Evolutionary conservation across 2,888 invertebrate genomes (phyloP).

Genomic region (Neocrepidodera transversa): DNA sequence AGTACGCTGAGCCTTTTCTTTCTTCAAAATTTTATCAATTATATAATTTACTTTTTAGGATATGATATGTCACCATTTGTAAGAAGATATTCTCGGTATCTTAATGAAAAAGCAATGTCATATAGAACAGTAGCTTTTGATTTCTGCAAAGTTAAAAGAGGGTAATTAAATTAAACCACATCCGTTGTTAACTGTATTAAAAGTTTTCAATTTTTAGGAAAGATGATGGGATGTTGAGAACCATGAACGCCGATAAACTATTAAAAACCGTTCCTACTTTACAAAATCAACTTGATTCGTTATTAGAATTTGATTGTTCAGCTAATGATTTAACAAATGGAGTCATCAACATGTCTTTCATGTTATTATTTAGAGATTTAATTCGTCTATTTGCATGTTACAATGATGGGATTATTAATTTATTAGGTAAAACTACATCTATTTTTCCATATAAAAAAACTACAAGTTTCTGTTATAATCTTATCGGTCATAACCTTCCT

Average conservation of each 20-base stretch:
- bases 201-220: slow-evolving; percentile 78
- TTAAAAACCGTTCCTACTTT: slow-evolving; percentile 95
- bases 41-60: slow-evolving; percentile 40
- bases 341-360: slow-evolving; percentile 83
- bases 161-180: too few relatives aligned
- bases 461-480: too few relatives aligned
- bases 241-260: slow-evolving; percentile 97
- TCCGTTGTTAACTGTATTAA: too few relatives aligned
- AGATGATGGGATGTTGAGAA: slow-evolving; percentile 95
- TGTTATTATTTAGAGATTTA: slow-evolving; percentile 83
- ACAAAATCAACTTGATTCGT: slow-evolving; percentile 92
- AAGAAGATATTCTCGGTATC: slow-evolving; percentile 95
- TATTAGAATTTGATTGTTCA: slow-evolving; percentile 97
- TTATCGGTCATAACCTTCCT: too few relatives aligned
- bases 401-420: slow-evolving; percentile 99
- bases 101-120: slow-evolving; percentile 98
- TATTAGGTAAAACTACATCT: slow-evolving; percentile 77
- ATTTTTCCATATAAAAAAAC: too few relatives aligned
- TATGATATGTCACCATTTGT: slow-evolving; percentile 90
- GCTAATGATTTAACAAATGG: slow-evolving; percentile 97
- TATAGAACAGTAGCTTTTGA: slow-evolving; percentile 98
- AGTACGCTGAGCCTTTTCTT: too few relatives aligned
- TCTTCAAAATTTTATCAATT: not conserved
- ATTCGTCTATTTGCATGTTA: slow-evolving; percentile 97
- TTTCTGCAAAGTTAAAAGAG: slow-evolving; percentile 99